Evolutionary conservation across 1,140 invertebrate genomes (phyloP).

Genomic region (Macrotrachela quadricornifera): DNA sequence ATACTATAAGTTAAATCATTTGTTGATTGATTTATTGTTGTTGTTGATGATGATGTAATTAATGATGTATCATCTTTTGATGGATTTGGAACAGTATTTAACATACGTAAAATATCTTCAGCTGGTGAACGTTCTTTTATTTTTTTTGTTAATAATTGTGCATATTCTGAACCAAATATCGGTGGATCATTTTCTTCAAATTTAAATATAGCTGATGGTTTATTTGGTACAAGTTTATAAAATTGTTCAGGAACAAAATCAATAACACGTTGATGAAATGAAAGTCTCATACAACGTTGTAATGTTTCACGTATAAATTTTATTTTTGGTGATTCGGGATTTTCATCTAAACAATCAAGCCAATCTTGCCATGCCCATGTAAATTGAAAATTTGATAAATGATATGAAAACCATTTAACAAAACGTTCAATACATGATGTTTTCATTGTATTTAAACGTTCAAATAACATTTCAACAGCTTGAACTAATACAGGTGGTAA

Average conservation of each 20-base stretch:
- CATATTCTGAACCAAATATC: constrained; percentile 3
- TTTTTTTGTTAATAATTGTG: neutral
- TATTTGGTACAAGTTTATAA: constrained; percentile 52
- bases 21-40: constrained; percentile 37
- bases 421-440: constrained; percentile 85
- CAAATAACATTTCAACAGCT: constrained; percentile 85
- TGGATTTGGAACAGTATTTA: constrained; percentile 6
- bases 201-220: constrained; percentile 32
- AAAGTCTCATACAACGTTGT: constrained; percentile 67
- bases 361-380: constrained; percentile 77
- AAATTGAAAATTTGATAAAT: constrained; percentile 96
- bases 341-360: constrained; percentile 32
- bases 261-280: constrained; percentile 73
- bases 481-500: constrained; percentile 92
- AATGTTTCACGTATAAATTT: constrained; percentile 84
- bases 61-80: neutral
- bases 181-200: constrained; percentile 33
- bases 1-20: constrained; percentile 17
- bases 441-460: constrained; percentile 88
- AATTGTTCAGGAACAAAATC: constrained; percentile 75
- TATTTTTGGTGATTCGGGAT: constrained; percentile 71
- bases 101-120: constrained; percentile 1
- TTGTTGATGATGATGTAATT: neutral
- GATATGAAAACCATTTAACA: constrained; percentile 90
- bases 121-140: constrained; percentile 5